Percentiles rank a stretch among this genome's conserved stretches.
Evolutionary conservation across 1,140 invertebrate species (phyloP).

Genomic region (Cheumatopsyche charites): DNA sequence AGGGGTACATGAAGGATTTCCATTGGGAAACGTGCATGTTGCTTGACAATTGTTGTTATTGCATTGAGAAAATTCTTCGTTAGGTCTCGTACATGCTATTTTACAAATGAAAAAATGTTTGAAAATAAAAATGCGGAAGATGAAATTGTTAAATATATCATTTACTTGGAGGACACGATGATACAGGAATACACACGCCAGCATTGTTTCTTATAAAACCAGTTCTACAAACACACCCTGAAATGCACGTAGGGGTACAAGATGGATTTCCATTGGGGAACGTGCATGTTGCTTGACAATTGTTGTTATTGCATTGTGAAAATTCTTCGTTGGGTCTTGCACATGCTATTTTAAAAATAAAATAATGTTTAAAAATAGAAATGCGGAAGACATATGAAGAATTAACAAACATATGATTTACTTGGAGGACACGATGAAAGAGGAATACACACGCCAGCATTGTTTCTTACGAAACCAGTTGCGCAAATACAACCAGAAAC

Average conservation of each 20-base stretch:
- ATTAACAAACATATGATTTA: no score
- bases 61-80: no score
- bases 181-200: background rate
- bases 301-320: background rate
- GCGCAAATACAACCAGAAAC: slow-evolving; percentile 28
- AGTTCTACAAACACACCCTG: background rate
- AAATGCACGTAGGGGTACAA: background rate
- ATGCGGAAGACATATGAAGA: no score
- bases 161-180: background rate
- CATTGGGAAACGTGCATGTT: no score
- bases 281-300: background rate
- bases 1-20: no score
- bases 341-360: background rate
- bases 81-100: no score
- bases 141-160: background rate
- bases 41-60: no score
- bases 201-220: background rate
- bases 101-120: no score
- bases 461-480: slow-evolving; percentile 32
- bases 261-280: background rate
- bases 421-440: background rate
- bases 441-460: slow-evolving; percentile 23
- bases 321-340: background rate
- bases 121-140: no score
- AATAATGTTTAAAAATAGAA: no score